phyloP scores from a whole-genome alignment of 2,888 invertebrate species.

The Sinohyriopsis cumingii region DNA sequence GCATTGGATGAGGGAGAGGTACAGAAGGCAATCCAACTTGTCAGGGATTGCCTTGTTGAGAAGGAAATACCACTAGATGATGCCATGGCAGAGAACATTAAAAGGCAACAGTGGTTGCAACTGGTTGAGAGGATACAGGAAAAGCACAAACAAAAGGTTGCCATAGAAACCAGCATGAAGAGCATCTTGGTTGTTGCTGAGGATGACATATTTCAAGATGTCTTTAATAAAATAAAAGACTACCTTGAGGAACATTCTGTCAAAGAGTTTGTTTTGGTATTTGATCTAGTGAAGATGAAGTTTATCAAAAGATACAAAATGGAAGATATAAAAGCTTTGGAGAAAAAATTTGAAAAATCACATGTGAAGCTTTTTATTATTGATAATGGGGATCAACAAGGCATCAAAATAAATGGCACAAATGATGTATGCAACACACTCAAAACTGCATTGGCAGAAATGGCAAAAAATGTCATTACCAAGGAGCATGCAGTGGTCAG shows the following conservation, averaged over 20 bases:
- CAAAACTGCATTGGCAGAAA: conserved; percentile 8
- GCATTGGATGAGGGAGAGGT: conserved; percentile 14
- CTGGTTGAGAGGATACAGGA: conserved; percentile 2
- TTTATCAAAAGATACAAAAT: too few relatives aligned
- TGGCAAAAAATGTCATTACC: conserved; percentile 14
- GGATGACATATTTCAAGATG: conserved; percentile 10
- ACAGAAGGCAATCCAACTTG: conserved; percentile 7
- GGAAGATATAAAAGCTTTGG: too few relatives aligned
- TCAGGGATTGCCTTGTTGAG: conserved; percentile 2
- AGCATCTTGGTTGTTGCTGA: conserved; percentile 10
- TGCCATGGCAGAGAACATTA: conserved; percentile 1
- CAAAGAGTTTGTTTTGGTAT: conserved; percentile 13
- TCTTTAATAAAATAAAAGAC: conserved; percentile 16
- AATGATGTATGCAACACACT: conserved; percentile 27
- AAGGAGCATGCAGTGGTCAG: conserved; percentile 12
- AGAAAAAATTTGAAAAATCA: too few relatives aligned
- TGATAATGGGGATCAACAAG: conserved; percentile 1
- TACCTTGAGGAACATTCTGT: conserved; percentile 25
- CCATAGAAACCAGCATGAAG: conserved; percentile 1
- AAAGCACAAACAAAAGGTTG: conserved; percentile 7
- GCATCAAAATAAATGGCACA: conserved; percentile 22
- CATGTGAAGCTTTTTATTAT: too few relatives aligned
- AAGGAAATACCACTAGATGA: conserved; percentile 7
- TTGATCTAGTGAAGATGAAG: conserved; percentile 2
- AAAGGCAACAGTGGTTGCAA: conserved; percentile 3